Conservation (phyloP, 1,140 invertebrate genomes). For the Drosophila insularis region DNA sequence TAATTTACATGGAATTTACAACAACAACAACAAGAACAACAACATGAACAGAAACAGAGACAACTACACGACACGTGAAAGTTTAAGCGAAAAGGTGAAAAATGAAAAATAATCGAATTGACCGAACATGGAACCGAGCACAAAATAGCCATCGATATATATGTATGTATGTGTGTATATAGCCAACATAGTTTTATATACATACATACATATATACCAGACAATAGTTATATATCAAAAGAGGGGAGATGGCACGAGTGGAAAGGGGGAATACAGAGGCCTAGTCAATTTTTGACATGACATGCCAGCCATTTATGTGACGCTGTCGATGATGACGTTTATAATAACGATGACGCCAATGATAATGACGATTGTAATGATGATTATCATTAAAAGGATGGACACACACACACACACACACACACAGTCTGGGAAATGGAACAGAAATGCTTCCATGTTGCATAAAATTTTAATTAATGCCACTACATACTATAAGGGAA, state of each 20-base stretch:
- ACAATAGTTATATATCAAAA: not conserved
- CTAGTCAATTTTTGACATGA: conserved; percentile 63
- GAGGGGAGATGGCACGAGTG: not conserved
- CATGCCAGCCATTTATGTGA: conserved; percentile 41
- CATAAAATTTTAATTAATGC: conserved; percentile 78
- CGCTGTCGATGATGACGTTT: not conserved
- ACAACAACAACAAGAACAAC: conserved; percentile 49
- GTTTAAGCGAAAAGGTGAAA: conserved; percentile 76
- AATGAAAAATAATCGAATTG: conserved; percentile 79
- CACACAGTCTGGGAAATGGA: not conserved
- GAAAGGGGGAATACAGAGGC: conserved; percentile 9
- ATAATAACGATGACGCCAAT: not conserved
- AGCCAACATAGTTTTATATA: conserved; percentile 17
- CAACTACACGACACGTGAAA: conserved; percentile 65
- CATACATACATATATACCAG: not conserved
- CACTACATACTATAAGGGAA: conserved; percentile 53
- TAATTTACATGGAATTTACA: conserved; percentile 81
- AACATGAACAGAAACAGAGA: conserved; percentile 20
- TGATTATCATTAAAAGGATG: conserved; percentile 4
- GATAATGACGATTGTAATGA: not conserved
- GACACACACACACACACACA: not conserved
- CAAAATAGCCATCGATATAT: conserved; percentile 39
- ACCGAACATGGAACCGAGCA: conserved; percentile 52
- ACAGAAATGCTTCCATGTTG: conserved; percentile 40
- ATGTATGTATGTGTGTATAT: too few relatives aligned